Percentiles rank a stretch among this genome's conserved stretches.
Conservation (phyloP, 2,113 vertebrate species). For the Varanus komodoensis region DNA sequence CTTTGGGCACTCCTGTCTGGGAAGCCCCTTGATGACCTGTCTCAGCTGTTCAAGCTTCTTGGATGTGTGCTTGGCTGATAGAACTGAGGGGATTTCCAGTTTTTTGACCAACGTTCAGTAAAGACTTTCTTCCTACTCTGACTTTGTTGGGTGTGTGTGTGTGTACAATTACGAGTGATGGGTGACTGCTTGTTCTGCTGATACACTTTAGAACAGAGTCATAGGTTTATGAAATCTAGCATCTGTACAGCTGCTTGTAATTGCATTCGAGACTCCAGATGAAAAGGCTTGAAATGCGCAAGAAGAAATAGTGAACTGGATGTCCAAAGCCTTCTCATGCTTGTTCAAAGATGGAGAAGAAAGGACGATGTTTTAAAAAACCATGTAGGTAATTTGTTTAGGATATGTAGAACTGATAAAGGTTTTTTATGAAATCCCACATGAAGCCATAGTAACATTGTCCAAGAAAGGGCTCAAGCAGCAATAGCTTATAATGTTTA, state of each 20-base stretch:
- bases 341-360: neutral
- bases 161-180: neutral
- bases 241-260: neutral
- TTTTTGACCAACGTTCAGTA: neutral
- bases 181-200: neutral
- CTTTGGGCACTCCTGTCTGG: neutral
- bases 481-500: neutral
- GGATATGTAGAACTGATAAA: neutral
- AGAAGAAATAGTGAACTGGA: neutral
- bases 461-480: neutral
- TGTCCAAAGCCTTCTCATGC: neutral
- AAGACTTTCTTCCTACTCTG: neutral
- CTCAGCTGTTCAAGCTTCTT: accelerated
- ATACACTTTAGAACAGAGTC: neutral
- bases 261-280: neutral
- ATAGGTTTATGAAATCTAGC: neutral
- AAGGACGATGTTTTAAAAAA: neutral
- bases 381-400: neutral
- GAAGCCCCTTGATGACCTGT: neutral
- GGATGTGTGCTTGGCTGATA: neutral
- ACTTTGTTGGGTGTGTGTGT: neutral
- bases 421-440: neutral
- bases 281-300: accelerated
- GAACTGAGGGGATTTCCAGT: neutral
- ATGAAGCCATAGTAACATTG: accelerated